phyloP scores from a whole-genome alignment of 1,140 invertebrate genomes.

The Drosophila repleta region DNA sequence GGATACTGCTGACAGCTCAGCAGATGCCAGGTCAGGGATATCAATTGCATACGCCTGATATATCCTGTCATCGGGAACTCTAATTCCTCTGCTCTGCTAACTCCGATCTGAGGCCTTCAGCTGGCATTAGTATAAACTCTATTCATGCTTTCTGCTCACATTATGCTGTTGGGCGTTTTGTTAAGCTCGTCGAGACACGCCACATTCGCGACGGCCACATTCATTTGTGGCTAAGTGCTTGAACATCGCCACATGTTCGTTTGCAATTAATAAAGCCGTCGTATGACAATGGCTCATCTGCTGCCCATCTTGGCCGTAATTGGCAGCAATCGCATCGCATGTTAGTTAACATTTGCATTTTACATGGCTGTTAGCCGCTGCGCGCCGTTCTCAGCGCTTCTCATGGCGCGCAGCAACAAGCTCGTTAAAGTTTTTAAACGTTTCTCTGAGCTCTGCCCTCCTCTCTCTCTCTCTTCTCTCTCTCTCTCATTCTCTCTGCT shows the following conservation, averaged over 20 bases:
- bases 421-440: constrained; percentile 12
- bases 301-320: neutral
- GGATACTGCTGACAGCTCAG: constrained; percentile 67
- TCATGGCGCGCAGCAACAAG: constrained; percentile 15
- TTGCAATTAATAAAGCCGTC: constrained; percentile 2
- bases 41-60: neutral
- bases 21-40: constrained; percentile 21
- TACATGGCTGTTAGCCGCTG: constrained; percentile 4
- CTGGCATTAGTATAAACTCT: neutral
- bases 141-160: neutral
- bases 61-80: constrained; percentile 6
- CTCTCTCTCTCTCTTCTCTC: too few relatives aligned
- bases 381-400: constrained; percentile 23
- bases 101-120: too few relatives aligned
- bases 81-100: too few relatives aligned
- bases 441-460: neutral
- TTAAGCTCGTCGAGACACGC: constrained; percentile 3
- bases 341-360: constrained; percentile 36
- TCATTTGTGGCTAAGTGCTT: neutral
- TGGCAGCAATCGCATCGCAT: constrained; percentile 33
- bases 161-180: constrained; percentile 3
- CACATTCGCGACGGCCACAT: neutral
- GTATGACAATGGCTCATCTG: neutral
- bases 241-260: constrained; percentile 1
- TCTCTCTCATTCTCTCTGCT: neutral